Evolutionary conservation across 2,797 vertebrate genomes (phyloP).

Genomic region (Pipistrellus nathusii): DNA sequence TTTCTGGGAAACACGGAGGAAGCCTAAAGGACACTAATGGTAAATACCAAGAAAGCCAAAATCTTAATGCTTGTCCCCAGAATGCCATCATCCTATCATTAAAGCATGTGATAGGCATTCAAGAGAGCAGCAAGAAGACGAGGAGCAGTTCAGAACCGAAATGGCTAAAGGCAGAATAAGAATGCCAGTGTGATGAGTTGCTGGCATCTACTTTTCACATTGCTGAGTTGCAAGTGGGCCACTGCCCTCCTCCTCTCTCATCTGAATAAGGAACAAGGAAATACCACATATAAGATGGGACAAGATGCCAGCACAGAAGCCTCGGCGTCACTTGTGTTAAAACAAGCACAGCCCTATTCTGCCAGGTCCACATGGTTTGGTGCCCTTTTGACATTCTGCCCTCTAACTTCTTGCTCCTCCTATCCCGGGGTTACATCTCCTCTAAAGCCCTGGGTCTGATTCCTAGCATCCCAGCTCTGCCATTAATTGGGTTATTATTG

Average conservation of each 20-base stretch:
- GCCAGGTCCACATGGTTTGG: too few species aligned
- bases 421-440: background rate
- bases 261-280: conserved; percentile 76
- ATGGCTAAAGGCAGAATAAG: background rate
- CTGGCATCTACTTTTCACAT: background rate
- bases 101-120: background rate
- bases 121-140: background rate
- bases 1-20: background rate
- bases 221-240: background rate
- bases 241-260: background rate
- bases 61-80: background rate
- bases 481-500: background rate
- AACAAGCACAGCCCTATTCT: background rate
- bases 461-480: background rate
- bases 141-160: background rate
- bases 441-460: background rate
- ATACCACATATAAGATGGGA: conserved; percentile 44
- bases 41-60: background rate
- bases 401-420: background rate
- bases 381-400: background rate
- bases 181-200: background rate
- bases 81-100: background rate
- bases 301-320: background rate
- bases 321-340: background rate
- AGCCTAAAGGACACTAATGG: background rate